Base-by-base conservation (phyloP, 2,113 vertebrate species). In the Xerus inauris region DNA sequence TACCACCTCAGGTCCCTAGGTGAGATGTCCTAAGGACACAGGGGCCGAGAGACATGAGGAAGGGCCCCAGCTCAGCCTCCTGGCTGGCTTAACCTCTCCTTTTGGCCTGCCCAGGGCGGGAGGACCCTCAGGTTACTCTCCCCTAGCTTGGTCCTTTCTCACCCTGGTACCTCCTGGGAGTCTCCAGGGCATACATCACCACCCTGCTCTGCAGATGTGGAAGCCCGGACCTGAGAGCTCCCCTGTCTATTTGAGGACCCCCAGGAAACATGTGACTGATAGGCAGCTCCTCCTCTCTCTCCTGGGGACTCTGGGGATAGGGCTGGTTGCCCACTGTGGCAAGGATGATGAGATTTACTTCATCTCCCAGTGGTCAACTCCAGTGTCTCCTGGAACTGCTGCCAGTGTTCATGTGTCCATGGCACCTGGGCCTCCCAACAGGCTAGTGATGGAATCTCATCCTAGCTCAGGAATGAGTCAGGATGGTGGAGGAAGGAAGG, bases 231-330 rank as follows among this genome's bases (percentile, higher is more conserved):
- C 2, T 5, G 6, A 28, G 16, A 32, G 59, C 10, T n/a, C 6
- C 1, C 20, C 3, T 11, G 40, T 28, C 28, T 3, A 1, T 10
- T 6, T 28, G 19, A 57, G 14, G 28, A 42, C 6, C 35, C 38
- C 8, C 5, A 10, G 13, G 47, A 71, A 59, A 51, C 28, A 35
- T 26, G n/a, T 30, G 67, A n/a, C 35, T 38, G 47, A 17, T 4
- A 17, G 22, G 17, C 24, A 10, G 14, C 59, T 38, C 32, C 45
- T 57, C 26, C 24, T 26, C 62, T 17, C 32, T 57, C 1, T 65
- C 62, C 38, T 22, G 73, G 7, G 73, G 3, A 35, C 35, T 28
- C 19, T 14, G 2, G 54, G 54, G 54, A 17, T 51, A 49, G 20
- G 13, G 30, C 51, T 54, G 24, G 30, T 24, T 57, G 28, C 13